These are phyloP conservation scores for Tadarida brasiliensis DNA, from an alignment of 2,797 vertebrate genomes.

Conservation along the genomic window DNA sequence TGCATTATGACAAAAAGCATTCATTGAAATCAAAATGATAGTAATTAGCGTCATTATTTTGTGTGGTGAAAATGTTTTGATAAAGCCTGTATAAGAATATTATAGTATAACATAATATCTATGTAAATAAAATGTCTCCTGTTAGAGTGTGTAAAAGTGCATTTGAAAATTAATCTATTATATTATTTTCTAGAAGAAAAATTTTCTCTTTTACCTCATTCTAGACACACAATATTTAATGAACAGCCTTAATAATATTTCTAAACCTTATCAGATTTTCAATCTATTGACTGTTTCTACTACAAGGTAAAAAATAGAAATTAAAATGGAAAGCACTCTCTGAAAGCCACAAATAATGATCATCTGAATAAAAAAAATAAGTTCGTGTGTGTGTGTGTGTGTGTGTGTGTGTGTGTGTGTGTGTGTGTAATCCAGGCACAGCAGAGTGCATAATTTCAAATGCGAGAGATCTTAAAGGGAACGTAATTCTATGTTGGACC, in stretches of 20 bases:
- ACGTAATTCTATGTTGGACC: conserved; percentile 53
- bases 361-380: conserved; percentile 14
- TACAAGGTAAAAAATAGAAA: conserved; percentile 47
- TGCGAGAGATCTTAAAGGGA: conserved; percentile 57
- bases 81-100: background rate
- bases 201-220: background rate
- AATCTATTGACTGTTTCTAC: conserved; percentile 43
- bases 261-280: conserved; percentile 38
- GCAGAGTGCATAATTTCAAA: conserved; percentile 52
- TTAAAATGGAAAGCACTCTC: conserved; percentile 48
- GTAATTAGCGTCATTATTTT: conserved; percentile 42
- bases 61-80: background rate
- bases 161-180: background rate
- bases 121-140: background rate
- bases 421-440: background rate
- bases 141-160: background rate
- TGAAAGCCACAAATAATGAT: conserved; percentile 48
- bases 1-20: conserved; percentile 21
- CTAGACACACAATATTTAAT: background rate
- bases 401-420: background rate
- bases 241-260: background rate
- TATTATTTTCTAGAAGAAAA: conserved; percentile 12
- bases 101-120: background rate
- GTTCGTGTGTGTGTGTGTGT: background rate
- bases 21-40: conserved; percentile 1